Evolutionary conservation across 2,113 vertebrate species (phyloP).

Genomic region (Orcinus orca): DNA sequence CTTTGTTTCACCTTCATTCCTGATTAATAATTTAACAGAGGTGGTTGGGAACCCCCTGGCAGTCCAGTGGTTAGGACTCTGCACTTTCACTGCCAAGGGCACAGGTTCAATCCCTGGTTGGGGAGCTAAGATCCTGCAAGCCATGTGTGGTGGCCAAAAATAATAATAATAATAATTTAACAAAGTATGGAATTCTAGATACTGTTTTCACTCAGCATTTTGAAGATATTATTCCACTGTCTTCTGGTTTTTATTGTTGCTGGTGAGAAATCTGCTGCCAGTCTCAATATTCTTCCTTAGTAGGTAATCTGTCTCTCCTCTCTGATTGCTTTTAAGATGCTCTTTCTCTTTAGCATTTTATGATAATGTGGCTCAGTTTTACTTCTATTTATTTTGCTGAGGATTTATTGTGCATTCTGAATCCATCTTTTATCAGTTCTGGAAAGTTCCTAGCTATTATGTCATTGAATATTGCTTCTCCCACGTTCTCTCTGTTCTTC

Average conservation of each 20-base stretch:
- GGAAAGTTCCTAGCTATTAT: background rate
- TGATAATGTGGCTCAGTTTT: background rate
- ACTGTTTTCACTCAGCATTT: slow-evolving; percentile 13
- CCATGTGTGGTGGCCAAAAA: too few species aligned
- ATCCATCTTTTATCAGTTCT: background rate
- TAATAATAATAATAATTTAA: background rate
- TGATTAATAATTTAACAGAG: background rate
- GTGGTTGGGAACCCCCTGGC: too few species aligned
- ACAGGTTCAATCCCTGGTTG: too few species aligned
- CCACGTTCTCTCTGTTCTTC: background rate
- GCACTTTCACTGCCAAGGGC: too few species aligned
- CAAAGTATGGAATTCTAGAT: slow-evolving; percentile 4
- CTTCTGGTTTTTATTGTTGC: slow-evolving; percentile 27
- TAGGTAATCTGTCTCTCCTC: background rate
- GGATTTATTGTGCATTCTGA: background rate
- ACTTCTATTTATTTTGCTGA: background rate
- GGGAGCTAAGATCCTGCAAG: too few species aligned
- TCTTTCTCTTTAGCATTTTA: slow-evolving; percentile 19
- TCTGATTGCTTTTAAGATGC: background rate
- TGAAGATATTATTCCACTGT: slow-evolving; percentile 7
- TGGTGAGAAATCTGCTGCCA: slow-evolving; percentile 9
- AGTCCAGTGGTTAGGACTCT: too few species aligned
- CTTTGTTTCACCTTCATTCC: slow-evolving; percentile 2
- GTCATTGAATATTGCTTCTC: background rate
- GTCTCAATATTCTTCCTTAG: background rate